A percentile compares a stretch with the other conserved stretches of the same genome.
Evolutionary conservation across 2,888 invertebrate genomes (phyloP).

Genomic region (Sinopyrophorus schimmeli): DNA sequence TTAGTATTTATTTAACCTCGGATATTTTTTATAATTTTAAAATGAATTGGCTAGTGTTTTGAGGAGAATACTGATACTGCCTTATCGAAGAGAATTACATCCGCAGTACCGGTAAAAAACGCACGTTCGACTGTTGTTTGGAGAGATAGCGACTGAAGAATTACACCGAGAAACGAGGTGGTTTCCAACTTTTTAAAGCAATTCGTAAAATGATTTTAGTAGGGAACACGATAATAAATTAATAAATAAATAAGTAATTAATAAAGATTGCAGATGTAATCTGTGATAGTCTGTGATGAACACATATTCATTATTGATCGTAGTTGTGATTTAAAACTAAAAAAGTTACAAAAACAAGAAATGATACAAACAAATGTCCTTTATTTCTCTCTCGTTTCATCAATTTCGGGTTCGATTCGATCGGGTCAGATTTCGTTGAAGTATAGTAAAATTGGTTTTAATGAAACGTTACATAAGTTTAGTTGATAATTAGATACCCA

Average conservation of each 20-base stretch:
- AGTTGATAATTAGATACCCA: slow-evolving; percentile 34
- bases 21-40: slow-evolving; percentile 21
- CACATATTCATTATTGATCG: slow-evolving; percentile 33
- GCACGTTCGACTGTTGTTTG: slow-evolving; percentile 30
- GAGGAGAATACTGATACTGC: slow-evolving; percentile 33
- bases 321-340: slow-evolving; percentile 23
- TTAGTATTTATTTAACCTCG: slow-evolving; percentile 28
- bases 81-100: slow-evolving; percentile 31
- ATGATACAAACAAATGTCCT: slow-evolving; percentile 1
- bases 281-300: slow-evolving; percentile 56
- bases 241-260: slow-evolving; percentile 48
- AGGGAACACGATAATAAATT: slow-evolving; percentile 37
- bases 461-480: slow-evolving; percentile 36
- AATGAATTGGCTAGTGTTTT: slow-evolving; percentile 26
- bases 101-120: slow-evolving; percentile 32
- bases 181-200: slow-evolving; percentile 37
- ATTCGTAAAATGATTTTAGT: slow-evolving; percentile 30
- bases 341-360: no score
- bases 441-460: no score
- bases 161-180: slow-evolving; percentile 39
- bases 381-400: no score
- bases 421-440: no score
- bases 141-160: slow-evolving; percentile 38
- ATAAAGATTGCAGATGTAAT: slow-evolving; percentile 54
- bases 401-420: no score